Evolutionary conservation across 1,140 invertebrate genomes (phyloP).

Genomic region (Hestina assimilis): DNA sequence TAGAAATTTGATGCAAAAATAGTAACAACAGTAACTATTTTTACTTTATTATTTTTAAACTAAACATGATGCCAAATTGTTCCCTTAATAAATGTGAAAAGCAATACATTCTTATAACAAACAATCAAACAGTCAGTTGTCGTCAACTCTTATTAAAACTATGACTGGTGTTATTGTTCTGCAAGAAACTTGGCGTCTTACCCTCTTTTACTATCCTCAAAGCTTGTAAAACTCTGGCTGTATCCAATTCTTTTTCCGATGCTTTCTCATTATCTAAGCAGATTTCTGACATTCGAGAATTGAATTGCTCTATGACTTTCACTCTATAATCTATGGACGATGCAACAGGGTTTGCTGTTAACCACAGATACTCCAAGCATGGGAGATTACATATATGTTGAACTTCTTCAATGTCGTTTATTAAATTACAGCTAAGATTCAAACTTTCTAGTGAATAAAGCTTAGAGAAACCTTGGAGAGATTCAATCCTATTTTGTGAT

Average conservation of each 20-base stretch:
- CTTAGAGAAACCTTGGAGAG: slow-evolving; percentile 88
- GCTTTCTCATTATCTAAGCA: slow-evolving; percentile 92
- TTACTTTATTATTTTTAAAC: too few species aligned
- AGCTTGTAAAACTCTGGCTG: slow-evolving; percentile 92
- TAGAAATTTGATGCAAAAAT: too few species aligned
- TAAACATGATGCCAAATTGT: too few species aligned
- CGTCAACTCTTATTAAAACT: slow-evolving; percentile 67
- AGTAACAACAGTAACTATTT: too few species aligned
- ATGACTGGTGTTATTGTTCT: slow-evolving; percentile 62
- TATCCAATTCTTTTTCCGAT: slow-evolving; percentile 93
- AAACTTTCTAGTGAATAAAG: slow-evolving; percentile 90
- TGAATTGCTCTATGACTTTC: slow-evolving; percentile 91
- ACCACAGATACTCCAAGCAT: slow-evolving; percentile 89
- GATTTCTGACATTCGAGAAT: slow-evolving; percentile 86
- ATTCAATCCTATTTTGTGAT: slow-evolving; percentile 90
- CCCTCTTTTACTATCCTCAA: slow-evolving; percentile 81
- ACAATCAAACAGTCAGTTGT: slow-evolving; percentile 9
- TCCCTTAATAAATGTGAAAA: too few species aligned
- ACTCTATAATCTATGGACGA: slow-evolving; percentile 92
- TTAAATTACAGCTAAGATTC: slow-evolving; percentile 91
- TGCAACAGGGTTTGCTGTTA: slow-evolving; percentile 94
- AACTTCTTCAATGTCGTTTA: slow-evolving; percentile 90
- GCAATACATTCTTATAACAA: neutral
- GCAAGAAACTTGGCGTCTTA: slow-evolving; percentile 68
- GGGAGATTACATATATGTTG: slow-evolving; percentile 88